Percentiles rank a stretch among this genome's conserved stretches.
phyloP scores from a whole-genome alignment of 2,797 vertebrate genomes.

The Paratrypauchen microcephalus region DNA sequence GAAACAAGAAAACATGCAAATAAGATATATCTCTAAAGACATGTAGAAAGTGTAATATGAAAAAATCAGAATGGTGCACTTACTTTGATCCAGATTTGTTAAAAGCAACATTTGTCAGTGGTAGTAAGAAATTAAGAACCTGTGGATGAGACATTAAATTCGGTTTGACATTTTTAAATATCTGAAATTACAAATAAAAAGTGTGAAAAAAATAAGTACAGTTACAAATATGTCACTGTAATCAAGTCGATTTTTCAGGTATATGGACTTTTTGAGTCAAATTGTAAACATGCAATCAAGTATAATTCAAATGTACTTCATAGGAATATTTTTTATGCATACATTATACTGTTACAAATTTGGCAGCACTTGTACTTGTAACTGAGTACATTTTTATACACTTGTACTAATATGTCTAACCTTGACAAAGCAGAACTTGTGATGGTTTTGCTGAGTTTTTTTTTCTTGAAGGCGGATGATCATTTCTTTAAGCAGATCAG shows the following conservation, averaged over 20 bases:
- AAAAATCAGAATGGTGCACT: constrained; percentile 39
- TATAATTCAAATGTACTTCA: too few relatives aligned
- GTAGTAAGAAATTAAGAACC: constrained; percentile 88
- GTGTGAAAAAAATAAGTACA: neutral
- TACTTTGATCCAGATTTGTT: constrained; percentile 96
- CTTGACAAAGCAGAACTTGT: constrained; percentile 88
- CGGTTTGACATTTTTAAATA: neutral
- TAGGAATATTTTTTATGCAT: too few relatives aligned
- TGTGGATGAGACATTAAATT: constrained; percentile 51
- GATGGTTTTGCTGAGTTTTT: constrained; percentile 79
- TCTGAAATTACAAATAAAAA: neutral
- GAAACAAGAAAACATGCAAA: neutral
- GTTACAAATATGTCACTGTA: neutral
- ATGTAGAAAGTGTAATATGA: neutral
- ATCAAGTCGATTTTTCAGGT: too few relatives aligned
- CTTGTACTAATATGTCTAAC: constrained; percentile 9
- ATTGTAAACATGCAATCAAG: too few relatives aligned
- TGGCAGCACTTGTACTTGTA: too few relatives aligned
- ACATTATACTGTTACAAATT: too few relatives aligned
- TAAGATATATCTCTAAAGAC: constrained; percentile 12
- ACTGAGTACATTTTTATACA: too few relatives aligned
- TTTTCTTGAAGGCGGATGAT: constrained; percentile 87
- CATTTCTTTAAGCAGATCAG: constrained; percentile 82
- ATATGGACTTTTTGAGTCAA: too few relatives aligned
- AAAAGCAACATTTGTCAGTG: constrained; percentile 96